Evolutionary conservation across 2,113 vertebrate genomes (phyloP), one percentile per base, ranked within the genome.

Genomic region (Leptodactylus fuscus): DNA sequence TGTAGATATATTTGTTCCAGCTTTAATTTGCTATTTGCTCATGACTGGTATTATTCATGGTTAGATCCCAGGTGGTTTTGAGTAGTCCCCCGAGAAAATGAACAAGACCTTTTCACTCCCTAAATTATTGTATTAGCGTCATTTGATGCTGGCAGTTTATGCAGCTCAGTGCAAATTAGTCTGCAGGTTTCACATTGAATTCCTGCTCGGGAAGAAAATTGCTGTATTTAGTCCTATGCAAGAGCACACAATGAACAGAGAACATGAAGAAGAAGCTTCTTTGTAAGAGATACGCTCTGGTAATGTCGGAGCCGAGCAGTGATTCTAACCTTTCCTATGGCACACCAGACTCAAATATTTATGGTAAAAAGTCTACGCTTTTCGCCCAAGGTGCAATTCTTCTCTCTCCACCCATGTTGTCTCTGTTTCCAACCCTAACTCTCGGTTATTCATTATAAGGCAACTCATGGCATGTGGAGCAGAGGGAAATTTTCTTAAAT

Each of bases 1-100:
- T 74, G 67, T 74, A 71, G 67, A 73, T 83, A 60, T 70, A 83
- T 83, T 83, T 83, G 81, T 83, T 74, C 32, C 67, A 83, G 49
- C 69, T 83, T 58, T 74, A 74, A 74, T 82, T 74, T 83, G 81
- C 81, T 83, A 74, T 83, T 82, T 83, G 81, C 81, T 83, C 48
- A 83, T 83, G 81, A 83, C 67, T 74, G 67, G 81, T 74, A 83
- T 83, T 74, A 83, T 83, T 83, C 81, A 83, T 83, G 67, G 67
- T 73, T 29, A 38, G 67, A 41, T 70, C 81, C 81, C 81, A 83
- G 81, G 81, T 83, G 81, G 67, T 74, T 83, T 58, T 73, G 69
- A 58, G 49, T 71, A 73, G 81, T 83, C 81, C 65, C 81, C 36
- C 32, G 62, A 73, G 81, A 82, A 82, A 53, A 73, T 82, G 81